Base-by-base conservation (phyloP, 2,797 vertebrate genomes). In the Tinamus major region DNA sequence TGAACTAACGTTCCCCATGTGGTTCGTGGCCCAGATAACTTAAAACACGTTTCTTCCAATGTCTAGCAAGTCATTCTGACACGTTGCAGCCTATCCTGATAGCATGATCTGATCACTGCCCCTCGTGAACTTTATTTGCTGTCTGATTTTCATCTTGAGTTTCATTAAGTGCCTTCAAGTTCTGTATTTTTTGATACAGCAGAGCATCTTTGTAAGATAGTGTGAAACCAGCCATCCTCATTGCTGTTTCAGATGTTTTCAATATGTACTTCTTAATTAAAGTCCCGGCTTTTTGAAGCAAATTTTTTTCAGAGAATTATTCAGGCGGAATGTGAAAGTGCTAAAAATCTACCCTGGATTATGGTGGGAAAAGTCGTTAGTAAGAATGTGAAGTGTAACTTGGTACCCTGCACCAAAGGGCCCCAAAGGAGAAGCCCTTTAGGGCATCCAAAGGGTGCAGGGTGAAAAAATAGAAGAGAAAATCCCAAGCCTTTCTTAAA, bases 1-100 rank as follows among this genome's bases (percentile, higher is more conserved):
- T 48, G 17, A 68, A 33, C 26, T 51, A 33, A 27, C 7, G 1
- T 69, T 78, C 7, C 13, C 12, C 6, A 15, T 1, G 0, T 58
- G 46, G 75, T 67, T 46, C 33, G 5, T 37, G 58, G 11, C 41
- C 78, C 21, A 48, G 29, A 6, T 46, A 62, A 61, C 24, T 69
- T 61, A 12, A 72, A 74, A 64, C 37, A 24, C 35, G 8, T 12
- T 62, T 85, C 78, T 15, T 56, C 87, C 62, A 31, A 2, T 46
- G 21, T 58, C 31, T 67, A 67, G n/a, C n/a, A 65, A 78, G 19
- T 8, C 26, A 61, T 69, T 74, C 12, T 51, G 29, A 72, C 84
- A 15, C 6, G 9, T 33, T 71, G 23, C 31, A 61, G 27, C 27
- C 27, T 93, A 2, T 56, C 70, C 67, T 42, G 31, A 86, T 62